Percentiles rank a stretch among this genome's conserved stretches.
These are phyloP conservation scores for Drosophila ironensis DNA, from an alignment of 1,140 invertebrate species.

Conservation along the genomic window DNA sequence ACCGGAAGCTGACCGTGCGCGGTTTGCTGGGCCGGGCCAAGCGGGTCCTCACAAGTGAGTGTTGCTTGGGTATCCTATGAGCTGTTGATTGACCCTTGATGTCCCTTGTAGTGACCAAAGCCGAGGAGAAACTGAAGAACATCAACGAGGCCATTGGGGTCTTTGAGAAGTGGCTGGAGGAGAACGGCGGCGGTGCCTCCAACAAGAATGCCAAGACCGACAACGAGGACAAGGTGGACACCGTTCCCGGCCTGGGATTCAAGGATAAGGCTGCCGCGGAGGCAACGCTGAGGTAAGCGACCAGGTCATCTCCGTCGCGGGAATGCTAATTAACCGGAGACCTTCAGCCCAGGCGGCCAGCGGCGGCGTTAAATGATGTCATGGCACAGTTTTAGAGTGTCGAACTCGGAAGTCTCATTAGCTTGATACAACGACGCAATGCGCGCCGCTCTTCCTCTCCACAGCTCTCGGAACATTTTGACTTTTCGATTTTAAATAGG, in stretches of 20 bases:
- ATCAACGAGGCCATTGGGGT: slow-evolving; percentile 86
- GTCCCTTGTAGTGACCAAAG: slow-evolving; percentile 85
- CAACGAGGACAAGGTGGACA: slow-evolving; percentile 82
- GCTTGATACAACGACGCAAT: slow-evolving; percentile 31
- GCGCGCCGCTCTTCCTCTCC: slow-evolving; percentile 17
- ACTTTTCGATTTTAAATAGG: slow-evolving; percentile 3
- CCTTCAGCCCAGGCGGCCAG: slow-evolving; percentile 26
- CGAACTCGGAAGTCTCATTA: slow-evolving; percentile 55
- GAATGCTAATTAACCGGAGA: slow-evolving; percentile 27
- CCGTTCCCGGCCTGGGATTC: slow-evolving; percentile 85
- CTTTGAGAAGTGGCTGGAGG: slow-evolving; percentile 86
- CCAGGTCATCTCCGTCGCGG: slow-evolving; percentile 1
- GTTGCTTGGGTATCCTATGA: neutral
- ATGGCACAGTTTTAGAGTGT: slow-evolving; percentile 62
- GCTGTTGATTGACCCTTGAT: neutral
- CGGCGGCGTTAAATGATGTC: slow-evolving; percentile 59
- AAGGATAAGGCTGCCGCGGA: slow-evolving; percentile 85
- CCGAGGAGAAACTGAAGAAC: slow-evolving; percentile 87
- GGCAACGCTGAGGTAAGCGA: slow-evolving; percentile 81
- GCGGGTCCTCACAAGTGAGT: slow-evolving; percentile 85
- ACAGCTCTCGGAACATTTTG: neutral
- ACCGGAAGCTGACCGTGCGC: slow-evolving; percentile 85
- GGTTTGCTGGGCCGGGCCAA: slow-evolving; percentile 86
- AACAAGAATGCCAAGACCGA: slow-evolving; percentile 82
- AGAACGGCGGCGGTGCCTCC: slow-evolving; percentile 83